Base-by-base conservation (phyloP, 2,113 vertebrate species). In the Bothrops jararaca region DNA sequence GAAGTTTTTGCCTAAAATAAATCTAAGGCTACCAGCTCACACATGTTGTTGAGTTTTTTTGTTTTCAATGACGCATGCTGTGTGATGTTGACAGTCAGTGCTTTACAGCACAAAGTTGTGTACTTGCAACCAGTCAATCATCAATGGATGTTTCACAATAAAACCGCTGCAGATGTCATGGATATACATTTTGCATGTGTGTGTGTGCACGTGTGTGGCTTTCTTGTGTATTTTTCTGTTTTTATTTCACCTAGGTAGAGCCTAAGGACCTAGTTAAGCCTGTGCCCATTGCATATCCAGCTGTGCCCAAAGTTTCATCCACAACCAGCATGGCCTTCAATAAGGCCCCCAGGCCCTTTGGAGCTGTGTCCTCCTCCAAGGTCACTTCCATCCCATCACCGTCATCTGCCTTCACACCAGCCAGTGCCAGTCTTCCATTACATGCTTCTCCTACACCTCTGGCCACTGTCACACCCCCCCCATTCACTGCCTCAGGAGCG, bases 341-440 rank as follows among this genome's bases (percentile, higher is more conserved):
- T 98, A 99, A 99, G 95, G 96, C 98, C 89, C 97, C 98, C 50
- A 97, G 98, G 95, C 98, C 98, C 0, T 99, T 99, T 93, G 99
- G 99, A 88, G 98, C 98, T 4, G 94, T 97, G 87, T 94, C 97
- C 90, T 97, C 98, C 93, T 97, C 98, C 94, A 99, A 97, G 95
- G 93, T 98, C 95, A 98, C 99, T 92, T 98, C 98, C 97, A 99
- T 99, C 95, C 99, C 99, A 54, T 99, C 99, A 89, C 98, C 98
- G 0, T 98, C 98, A 48, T 99, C 99, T 0, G 98, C 98, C 97
- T 99, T 99, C 97, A 98, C 98, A 90, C 98, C 98, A 52, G 98
- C 98, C 90, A 97, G 97, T 60, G 93, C 93, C 18, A 95, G 97
- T 95, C 94, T 93, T 96, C 97, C 96, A 98, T 97, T 96, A 96